A percentile compares a stretch with the other conserved stretches of the same genome.
Evolutionary conservation across 2,797 vertebrate species (phyloP).

Genomic region (Sebastes cheni): DNA sequence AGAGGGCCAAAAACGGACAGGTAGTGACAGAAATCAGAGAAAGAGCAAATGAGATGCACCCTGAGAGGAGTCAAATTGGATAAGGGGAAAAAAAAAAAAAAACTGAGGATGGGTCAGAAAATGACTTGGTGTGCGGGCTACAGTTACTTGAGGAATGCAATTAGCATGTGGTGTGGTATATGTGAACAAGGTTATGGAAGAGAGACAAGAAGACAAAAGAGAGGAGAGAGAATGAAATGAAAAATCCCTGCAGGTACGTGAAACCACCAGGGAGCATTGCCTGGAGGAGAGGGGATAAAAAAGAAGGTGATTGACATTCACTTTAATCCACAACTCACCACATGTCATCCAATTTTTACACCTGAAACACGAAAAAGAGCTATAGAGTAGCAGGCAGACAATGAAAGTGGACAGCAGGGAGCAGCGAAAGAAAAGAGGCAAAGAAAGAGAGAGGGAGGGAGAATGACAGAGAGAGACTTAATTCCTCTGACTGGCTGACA

Average conservation of each 20-base stretch:
- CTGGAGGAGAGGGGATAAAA: conserved; percentile 66
- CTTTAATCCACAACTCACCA: conserved; percentile 72
- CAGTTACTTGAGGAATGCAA: conserved; percentile 45
- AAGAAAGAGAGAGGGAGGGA: conserved; percentile 15
- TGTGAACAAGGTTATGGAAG: conserved; percentile 35
- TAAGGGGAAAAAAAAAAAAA: not conserved
- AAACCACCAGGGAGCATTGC: conserved; percentile 66
- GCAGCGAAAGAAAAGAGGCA: conserved; percentile 1
- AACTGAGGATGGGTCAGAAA: conserved; percentile 25
- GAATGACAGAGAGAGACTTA: conserved; percentile 42
- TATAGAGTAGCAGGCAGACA: conserved; percentile 32
- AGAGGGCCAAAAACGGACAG: conserved; percentile 5
- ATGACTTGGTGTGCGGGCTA: conserved; percentile 18
- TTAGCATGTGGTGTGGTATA: conserved; percentile 55
- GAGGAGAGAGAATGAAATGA: conserved; percentile 18
- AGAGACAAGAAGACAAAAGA: conserved; percentile 31
- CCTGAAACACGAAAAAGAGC: conserved; percentile 52
- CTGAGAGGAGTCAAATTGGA: conserved; percentile 30
- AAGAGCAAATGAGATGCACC: conserved; percentile 51
- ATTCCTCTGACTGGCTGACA: conserved; percentile 40
- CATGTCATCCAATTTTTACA: conserved; percentile 73
- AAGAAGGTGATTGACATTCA: conserved; percentile 74
- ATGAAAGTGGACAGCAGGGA: conserved; percentile 57
- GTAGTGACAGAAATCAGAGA: conserved; percentile 7
- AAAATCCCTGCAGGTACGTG: conserved; percentile 63